A percentile compares a stretch with the other conserved stretches of the same genome.
These are phyloP conservation scores for Sternotherus odoratus DNA, from an alignment of 2,797 vertebrate genomes.

Conservation along the genomic window DNA sequence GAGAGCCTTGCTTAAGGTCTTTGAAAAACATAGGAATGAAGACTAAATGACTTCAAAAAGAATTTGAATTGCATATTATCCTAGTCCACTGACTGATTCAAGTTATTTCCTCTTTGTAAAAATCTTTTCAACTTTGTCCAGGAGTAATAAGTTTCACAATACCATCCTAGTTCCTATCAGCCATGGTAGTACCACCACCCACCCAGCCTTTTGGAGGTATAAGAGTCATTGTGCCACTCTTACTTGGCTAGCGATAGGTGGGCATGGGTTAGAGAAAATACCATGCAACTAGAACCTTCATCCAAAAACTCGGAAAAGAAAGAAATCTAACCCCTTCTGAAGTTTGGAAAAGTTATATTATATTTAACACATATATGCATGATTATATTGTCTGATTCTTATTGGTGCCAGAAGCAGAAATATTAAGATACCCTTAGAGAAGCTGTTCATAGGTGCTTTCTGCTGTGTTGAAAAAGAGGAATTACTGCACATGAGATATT, in stretches of 20 bases:
- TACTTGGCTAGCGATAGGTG: background rate
- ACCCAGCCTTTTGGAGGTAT: background rate
- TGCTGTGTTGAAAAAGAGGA: background rate
- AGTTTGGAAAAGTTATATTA: background rate
- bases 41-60: constrained; percentile 6
- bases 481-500: background rate
- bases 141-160: background rate
- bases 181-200: background rate
- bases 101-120: background rate
- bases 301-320: background rate
- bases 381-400: background rate
- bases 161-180: background rate
- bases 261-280: background rate
- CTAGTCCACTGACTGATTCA: background rate
- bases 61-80: constrained; percentile 38
- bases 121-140: background rate
- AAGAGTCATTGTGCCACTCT: background rate
- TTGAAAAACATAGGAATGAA: background rate
- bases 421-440: background rate
- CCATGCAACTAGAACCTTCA: background rate
- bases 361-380: background rate
- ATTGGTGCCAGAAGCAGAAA: background rate
- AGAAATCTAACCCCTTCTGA: background rate
- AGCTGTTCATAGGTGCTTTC: background rate
- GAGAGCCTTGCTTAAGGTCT: constrained; percentile 9